phyloP scores from a whole-genome alignment of 2,888 invertebrate species.

The Eupithecia subumbrata region DNA sequence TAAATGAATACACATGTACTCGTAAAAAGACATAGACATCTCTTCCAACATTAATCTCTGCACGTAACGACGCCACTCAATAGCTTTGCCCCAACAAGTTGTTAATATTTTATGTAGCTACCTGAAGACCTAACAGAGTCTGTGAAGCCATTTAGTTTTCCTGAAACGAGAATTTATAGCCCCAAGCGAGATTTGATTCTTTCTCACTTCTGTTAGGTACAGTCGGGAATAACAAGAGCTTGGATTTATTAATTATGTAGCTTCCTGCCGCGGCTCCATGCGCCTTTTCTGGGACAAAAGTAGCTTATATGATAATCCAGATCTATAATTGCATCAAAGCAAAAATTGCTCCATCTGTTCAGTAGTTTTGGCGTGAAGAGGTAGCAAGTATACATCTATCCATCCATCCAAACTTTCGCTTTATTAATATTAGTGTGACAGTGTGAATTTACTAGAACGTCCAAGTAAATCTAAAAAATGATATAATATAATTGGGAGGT shows the following conservation, averaged over 20 bases:
- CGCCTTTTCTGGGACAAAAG: not conserved
- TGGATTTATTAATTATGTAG: not conserved
- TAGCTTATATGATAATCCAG: not conserved
- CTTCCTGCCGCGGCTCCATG: not conserved
- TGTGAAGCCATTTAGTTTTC: constrained; percentile 53
- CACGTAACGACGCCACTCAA: constrained; percentile 9
- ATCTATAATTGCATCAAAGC: not conserved
- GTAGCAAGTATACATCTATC: not conserved
- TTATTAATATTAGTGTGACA: not conserved
- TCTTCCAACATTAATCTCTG: not conserved
- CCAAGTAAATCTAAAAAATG: not conserved
- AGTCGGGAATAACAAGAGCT: not conserved
- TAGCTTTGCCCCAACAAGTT: constrained; percentile 48
- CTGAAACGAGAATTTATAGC: constrained; percentile 54
- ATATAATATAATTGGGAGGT: no score
- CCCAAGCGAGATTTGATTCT: constrained; percentile 50
- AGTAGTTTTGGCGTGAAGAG: not conserved
- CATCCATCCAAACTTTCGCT: no score
- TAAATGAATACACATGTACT: not conserved
- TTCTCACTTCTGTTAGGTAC: constrained; percentile 46
- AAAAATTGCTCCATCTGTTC: not conserved
- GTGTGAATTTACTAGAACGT: not conserved
- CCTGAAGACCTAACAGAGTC: constrained; percentile 55
- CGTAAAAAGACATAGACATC: not conserved
- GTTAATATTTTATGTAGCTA: constrained; percentile 68